A percentile compares a stretch with the other conserved stretches of the same genome.
phyloP scores from a whole-genome alignment of 2,113 vertebrate species.

The Polypterus senegalus region DNA sequence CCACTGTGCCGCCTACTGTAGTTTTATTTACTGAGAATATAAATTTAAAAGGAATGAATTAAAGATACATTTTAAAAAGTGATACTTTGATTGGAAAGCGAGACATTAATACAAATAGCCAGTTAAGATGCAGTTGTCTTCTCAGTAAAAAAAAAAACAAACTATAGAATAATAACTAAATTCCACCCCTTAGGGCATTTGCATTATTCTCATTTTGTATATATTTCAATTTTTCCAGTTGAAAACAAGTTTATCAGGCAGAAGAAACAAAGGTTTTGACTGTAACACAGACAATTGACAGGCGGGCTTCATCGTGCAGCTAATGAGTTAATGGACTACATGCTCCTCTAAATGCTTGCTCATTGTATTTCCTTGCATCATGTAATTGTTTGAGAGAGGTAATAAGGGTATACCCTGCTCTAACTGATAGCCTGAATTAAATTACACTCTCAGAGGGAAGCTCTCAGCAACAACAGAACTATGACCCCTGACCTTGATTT shows the following conservation, averaged over 20 bases:
- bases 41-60: too few species aligned
- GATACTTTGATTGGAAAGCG: too few species aligned
- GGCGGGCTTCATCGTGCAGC: slow-evolving; percentile 56
- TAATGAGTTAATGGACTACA: slow-evolving; percentile 72
- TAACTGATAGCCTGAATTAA: slow-evolving; percentile 76
- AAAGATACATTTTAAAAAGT: too few species aligned
- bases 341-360: slow-evolving; percentile 59
- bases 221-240: not conserved
- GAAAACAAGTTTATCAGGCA: slow-evolving; percentile 5
- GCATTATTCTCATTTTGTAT: not conserved
- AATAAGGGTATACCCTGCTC: slow-evolving; percentile 72
- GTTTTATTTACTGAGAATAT: too few species aligned
- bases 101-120: too few species aligned
- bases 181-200: too few species aligned
- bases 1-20: too few species aligned
- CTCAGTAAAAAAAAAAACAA: too few species aligned
- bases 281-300: slow-evolving; percentile 50
- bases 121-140: too few species aligned
- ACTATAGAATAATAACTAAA: too few species aligned
- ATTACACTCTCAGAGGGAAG: slow-evolving; percentile 60
- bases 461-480: slow-evolving; percentile 55
- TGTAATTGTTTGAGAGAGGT: slow-evolving; percentile 72
- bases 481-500: slow-evolving; percentile 61
- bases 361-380: slow-evolving; percentile 69
- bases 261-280: slow-evolving; percentile 8